These are phyloP conservation scores for Acanthornis magna DNA, from an alignment of 2,797 vertebrate genomes.

Conservation along the genomic window DNA sequence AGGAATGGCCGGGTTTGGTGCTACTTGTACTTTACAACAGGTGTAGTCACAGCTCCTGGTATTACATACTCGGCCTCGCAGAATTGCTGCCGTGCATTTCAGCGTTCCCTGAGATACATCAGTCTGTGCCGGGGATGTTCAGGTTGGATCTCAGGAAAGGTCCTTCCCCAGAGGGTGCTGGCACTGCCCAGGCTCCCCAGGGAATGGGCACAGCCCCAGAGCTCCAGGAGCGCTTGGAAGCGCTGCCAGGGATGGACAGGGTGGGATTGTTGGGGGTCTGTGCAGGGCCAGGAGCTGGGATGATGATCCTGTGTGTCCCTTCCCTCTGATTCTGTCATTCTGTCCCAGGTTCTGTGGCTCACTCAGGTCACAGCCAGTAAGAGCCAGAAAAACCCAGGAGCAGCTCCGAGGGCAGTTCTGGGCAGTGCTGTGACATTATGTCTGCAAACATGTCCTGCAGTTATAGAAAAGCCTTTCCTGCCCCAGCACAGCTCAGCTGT, in stretches of 20 bases:
- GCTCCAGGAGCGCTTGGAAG: accelerated
- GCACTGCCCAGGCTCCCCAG: not conserved
- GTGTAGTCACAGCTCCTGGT: not conserved
- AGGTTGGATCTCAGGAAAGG: accelerated
- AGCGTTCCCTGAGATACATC: not conserved
- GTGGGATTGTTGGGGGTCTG: not conserved
- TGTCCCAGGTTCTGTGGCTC: not conserved
- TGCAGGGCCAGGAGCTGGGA: not conserved
- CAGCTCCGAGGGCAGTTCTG: not conserved
- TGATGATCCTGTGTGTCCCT: not conserved
- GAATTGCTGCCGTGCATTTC: not conserved
- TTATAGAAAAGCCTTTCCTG: not conserved
- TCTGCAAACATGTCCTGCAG: not conserved
- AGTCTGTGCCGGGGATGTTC: not conserved
- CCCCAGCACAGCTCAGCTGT: not conserved
- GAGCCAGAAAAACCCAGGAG: not conserved
- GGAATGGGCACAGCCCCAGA: not conserved
- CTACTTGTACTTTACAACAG: accelerated
- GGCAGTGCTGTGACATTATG: not conserved
- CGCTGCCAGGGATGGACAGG: not conserved
- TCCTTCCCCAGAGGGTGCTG: not conserved
- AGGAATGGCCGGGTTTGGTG: not conserved
- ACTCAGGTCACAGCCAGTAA: not conserved
- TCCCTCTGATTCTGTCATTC: not conserved
- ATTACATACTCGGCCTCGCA: not conserved